phyloP scores from a whole-genome alignment of 2,113 vertebrate genomes.

The Numenius arquata region DNA sequence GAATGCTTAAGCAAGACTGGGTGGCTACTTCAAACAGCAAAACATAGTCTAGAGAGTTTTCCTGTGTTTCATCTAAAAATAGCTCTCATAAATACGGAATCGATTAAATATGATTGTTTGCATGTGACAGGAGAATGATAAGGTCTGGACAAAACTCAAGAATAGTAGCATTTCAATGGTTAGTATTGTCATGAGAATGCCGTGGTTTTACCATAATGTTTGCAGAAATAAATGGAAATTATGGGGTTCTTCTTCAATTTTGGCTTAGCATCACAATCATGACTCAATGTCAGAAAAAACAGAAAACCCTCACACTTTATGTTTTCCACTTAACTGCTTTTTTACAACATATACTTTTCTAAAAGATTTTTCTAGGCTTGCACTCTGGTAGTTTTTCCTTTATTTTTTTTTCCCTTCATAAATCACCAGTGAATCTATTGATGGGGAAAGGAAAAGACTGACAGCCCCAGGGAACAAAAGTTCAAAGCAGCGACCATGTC shows the following conservation, averaged over 20 bases:
- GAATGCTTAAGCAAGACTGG: neutral
- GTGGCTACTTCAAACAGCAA: neutral
- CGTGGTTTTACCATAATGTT: neutral
- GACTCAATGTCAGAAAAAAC: neutral
- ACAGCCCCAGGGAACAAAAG: neutral
- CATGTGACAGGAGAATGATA: neutral
- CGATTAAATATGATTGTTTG: constrained; percentile 7
- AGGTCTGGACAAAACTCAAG: constrained; percentile 6
- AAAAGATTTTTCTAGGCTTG: neutral
- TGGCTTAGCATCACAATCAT: neutral
- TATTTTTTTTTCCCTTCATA: neutral
- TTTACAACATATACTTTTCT: neutral
- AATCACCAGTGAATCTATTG: neutral
- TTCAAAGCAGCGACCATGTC: neutral
- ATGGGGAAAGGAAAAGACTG: neutral
- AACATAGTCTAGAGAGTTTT: neutral
- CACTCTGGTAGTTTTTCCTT: neutral
- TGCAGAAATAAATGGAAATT: neutral
- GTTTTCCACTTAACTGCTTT: neutral
- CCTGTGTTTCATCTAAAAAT: neutral
- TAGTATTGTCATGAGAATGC: neutral
- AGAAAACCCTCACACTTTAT: neutral
- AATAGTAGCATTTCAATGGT: neutral
- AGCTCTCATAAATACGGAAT: neutral
- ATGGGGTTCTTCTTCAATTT: neutral